Evolutionary conservation across 2,888 invertebrate genomes (phyloP).

Genomic region (Merodon equestris): DNA sequence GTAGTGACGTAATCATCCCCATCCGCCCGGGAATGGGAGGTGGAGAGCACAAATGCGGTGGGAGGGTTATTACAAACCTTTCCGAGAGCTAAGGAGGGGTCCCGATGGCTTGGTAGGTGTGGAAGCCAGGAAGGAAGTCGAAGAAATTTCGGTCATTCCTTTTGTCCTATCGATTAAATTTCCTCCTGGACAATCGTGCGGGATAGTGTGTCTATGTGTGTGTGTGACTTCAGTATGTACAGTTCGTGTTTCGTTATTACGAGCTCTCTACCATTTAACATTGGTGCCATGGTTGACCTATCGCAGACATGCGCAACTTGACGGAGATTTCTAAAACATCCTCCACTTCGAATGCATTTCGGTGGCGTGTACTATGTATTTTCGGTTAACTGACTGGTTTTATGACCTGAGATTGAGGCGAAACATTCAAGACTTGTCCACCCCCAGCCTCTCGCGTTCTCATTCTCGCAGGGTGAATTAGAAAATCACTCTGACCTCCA

Average conservation of each 20-base stretch:
- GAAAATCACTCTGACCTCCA: slow-evolving; percentile 65
- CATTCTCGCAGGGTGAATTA: slow-evolving; percentile 37
- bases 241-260: slow-evolving; percentile 36
- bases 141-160: slow-evolving; percentile 19
- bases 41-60: no score
- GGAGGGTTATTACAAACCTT: no score
- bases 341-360: no score
- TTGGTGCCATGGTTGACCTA: slow-evolving; percentile 55
- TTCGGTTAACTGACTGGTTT: no score
- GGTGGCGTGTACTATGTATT: neutral
- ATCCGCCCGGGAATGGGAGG: no score
- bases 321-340: no score
- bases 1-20: slow-evolving; percentile 20
- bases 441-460: no score
- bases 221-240: slow-evolving; percentile 52
- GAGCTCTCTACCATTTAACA: slow-evolving; percentile 56
- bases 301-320: slow-evolving; percentile 58
- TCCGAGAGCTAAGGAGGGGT: no score
- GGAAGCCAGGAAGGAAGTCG: neutral
- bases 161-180: slow-evolving; percentile 57
- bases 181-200: slow-evolving; percentile 34
- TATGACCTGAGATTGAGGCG: no score
- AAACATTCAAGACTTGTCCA: no score
- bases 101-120: no score
- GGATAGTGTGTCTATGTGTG: slow-evolving; percentile 32